phyloP scores from a whole-genome alignment of 2,888 invertebrate species.

The Beris morrisii region DNA sequence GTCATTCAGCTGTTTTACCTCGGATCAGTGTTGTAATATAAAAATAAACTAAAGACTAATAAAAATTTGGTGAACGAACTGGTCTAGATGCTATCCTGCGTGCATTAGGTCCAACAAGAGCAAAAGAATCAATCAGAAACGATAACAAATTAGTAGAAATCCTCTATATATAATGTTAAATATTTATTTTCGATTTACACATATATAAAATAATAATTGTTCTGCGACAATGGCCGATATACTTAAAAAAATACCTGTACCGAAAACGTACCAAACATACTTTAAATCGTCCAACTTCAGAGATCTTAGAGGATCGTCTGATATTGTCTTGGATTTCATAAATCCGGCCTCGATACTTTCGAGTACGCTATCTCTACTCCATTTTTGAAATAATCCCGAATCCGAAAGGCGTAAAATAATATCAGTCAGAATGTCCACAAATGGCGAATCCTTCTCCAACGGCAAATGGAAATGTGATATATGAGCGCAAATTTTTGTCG shows the following conservation, averaged over 20 bases:
- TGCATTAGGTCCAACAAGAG: too few relatives aligned
- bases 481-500: not conserved
- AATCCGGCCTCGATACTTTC: conserved; percentile 6
- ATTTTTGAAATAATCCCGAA: conserved; percentile 8
- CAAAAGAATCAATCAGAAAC: too few relatives aligned
- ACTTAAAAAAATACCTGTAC: not conserved
- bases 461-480: not conserved
- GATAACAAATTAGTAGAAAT: too few relatives aligned
- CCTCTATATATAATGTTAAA: too few relatives aligned
- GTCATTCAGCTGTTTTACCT: too few relatives aligned
- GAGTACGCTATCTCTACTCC: not conserved
- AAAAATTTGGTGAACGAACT: too few relatives aligned
- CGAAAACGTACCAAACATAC: not conserved
- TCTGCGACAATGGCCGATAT: not conserved
- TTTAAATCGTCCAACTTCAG: not conserved
- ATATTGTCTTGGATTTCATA: not conserved
- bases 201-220: not conserved
- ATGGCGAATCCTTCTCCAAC: not conserved
- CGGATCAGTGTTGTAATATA: too few relatives aligned
- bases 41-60: too few relatives aligned
- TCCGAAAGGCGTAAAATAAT: conserved; percentile 1
- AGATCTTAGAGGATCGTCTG: not conserved
- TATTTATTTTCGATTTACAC: too few relatives aligned
- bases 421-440: not conserved
- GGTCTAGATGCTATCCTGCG: too few relatives aligned